These are phyloP conservation scores for Oedothorax gibbosus DNA, from an alignment of 1,140 invertebrate species.

Conservation along the genomic window DNA sequence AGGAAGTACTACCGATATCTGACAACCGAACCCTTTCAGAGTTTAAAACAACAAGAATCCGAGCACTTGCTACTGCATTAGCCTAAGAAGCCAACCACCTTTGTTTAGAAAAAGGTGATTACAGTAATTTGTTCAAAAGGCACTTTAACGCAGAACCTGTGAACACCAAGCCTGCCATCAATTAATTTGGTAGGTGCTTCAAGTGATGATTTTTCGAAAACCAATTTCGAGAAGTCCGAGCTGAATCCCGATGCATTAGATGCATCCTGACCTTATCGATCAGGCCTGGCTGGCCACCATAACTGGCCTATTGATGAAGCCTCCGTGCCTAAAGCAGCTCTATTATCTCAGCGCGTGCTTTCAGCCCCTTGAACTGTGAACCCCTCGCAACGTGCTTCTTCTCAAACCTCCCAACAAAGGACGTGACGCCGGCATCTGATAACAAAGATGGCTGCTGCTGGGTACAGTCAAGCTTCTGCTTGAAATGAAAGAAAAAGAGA, in stretches of 20 bases:
- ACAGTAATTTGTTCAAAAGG: conserved; percentile 37
- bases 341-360: conserved; percentile 58
- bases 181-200: conserved; percentile 42
- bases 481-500: conserved; percentile 46
- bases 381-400: conserved; percentile 45
- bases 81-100: conserved; percentile 1
- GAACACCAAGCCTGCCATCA: conserved; percentile 15
- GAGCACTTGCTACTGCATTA: no score
- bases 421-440: conserved; percentile 59
- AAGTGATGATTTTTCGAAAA: conserved; percentile 50
- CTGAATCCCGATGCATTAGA: neutral
- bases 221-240: conserved; percentile 33
- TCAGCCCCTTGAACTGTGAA: conserved; percentile 44
- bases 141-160: conserved; percentile 51
- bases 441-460: conserved; percentile 53
- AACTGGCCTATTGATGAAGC: conserved; percentile 31
- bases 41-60: no score
- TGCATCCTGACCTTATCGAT: conserved; percentile 55
- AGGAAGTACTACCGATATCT: no score
- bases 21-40: no score
- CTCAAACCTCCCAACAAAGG: conserved; percentile 53
- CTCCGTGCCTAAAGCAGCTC: conserved; percentile 57
- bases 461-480: conserved; percentile 19
- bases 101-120: conserved; percentile 54
- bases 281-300: conserved; percentile 16